A percentile compares a stretch with the other conserved stretches of the same genome.
These are phyloP conservation scores for Tortrix viridana DNA, from an alignment of 2,888 invertebrate genomes.

Conservation along the genomic window DNA sequence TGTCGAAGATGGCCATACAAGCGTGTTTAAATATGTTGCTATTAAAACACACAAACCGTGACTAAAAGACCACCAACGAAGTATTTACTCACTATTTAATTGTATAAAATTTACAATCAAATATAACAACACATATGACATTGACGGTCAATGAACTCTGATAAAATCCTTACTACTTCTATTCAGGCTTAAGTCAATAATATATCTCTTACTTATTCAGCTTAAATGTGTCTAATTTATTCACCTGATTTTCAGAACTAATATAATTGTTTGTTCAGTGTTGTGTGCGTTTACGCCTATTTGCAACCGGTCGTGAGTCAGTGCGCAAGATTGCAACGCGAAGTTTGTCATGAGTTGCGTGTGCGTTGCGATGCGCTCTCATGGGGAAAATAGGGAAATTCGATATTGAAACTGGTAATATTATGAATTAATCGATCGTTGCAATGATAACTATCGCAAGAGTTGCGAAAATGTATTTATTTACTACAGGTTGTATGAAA, in stretches of 20 bases:
- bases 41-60: constrained; percentile 12
- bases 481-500: no score
- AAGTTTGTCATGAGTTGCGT: constrained; percentile 19
- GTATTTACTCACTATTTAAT: constrained; percentile 15
- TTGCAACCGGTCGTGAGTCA: constrained; percentile 30
- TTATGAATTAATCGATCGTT: constrained; percentile 18
- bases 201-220: background rate
- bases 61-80: constrained; percentile 19
- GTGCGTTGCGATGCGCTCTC: constrained; percentile 29
- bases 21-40: constrained; percentile 17
- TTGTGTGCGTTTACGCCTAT: constrained; percentile 25
- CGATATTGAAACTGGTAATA: constrained; percentile 20
- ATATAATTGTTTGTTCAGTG: constrained; percentile 12
- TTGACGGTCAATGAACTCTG: background rate
- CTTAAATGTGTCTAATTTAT: background rate
- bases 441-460: background rate
- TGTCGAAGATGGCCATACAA: constrained; percentile 13
- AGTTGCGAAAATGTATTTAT: background rate
- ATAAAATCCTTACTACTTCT: no score
- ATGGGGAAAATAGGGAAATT: constrained; percentile 35
- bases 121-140: constrained; percentile 1
- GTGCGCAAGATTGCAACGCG: constrained; percentile 24
- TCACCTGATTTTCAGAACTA: constrained; percentile 9
- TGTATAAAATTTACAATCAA: constrained; percentile 7
- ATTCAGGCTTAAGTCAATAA: no score